A percentile compares a stretch with the other conserved stretches of the same genome.
These are phyloP conservation scores for Stylophora pistillata DNA, from an alignment of 64 coral and sea anemone genomes.

Conservation along the genomic window DNA sequence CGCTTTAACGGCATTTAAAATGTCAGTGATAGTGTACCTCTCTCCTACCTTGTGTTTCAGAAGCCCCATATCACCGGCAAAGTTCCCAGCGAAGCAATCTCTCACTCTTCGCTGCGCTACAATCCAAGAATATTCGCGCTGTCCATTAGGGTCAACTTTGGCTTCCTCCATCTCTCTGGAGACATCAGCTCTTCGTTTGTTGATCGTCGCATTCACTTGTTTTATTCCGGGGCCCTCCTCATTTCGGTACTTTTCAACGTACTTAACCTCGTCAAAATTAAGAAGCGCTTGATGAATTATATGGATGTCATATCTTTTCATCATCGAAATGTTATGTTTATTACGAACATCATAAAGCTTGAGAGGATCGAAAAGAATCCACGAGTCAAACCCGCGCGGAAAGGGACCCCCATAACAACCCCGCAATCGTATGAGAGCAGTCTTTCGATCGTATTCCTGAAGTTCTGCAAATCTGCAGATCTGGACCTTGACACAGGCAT, in stretches of 20 bases:
- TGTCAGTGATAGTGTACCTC: neutral
- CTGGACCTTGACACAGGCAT: conserved; percentile 16
- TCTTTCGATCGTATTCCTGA: neutral
- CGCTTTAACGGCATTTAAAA: neutral
- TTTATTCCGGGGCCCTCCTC: neutral
- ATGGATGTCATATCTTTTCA: neutral
- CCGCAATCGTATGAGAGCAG: neutral
- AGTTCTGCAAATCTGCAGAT: neutral
- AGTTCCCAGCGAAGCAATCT: conserved; percentile 14
- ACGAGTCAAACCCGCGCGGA: neutral
- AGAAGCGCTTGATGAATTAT: neutral
- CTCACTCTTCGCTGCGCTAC: conserved; percentile 1
- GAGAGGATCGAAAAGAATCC: neutral
- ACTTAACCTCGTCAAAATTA: neutral
- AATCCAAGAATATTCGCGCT: neutral
- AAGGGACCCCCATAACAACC: neutral
- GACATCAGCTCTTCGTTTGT: neutral
- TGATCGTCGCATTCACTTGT: neutral
- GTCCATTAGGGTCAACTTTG: neutral
- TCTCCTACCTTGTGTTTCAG: neutral
- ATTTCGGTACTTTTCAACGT: conserved; percentile 9
- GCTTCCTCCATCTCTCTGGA: neutral
- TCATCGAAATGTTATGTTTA: neutral
- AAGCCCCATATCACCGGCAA: neutral
- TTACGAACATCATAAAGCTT: neutral